phyloP scores from a whole-genome alignment of 2,797 vertebrate genomes.

The Orientallactaga sibirica region DNA sequence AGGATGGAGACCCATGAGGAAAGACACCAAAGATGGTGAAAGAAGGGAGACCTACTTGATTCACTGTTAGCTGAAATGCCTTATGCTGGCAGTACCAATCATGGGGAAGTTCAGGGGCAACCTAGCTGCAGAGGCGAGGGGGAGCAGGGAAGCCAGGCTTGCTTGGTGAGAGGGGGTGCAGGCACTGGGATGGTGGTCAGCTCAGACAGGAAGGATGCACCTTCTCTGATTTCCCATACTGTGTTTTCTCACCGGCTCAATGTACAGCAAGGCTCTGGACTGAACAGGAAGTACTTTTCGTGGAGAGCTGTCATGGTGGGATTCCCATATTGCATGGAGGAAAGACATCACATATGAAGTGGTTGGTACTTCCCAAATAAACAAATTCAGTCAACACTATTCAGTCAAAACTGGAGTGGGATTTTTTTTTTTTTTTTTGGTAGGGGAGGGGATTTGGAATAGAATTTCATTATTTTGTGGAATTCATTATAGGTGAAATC shows the following conservation, averaged over 20 bases:
- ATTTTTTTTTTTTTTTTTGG: neutral
- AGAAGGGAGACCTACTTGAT: neutral
- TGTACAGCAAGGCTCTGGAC: neutral
- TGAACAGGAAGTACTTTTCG: neutral
- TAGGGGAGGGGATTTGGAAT: neutral
- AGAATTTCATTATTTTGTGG: neutral
- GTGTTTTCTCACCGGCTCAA: neutral
- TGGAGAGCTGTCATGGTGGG: accelerated
- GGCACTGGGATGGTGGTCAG: neutral
- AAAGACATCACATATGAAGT: neutral
- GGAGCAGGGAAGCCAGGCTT: neutral
- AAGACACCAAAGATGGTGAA: neutral
- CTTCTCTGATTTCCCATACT: neutral
- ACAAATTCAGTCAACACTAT: too few relatives aligned
- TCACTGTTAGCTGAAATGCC: neutral
- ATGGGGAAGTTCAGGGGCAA: neutral
- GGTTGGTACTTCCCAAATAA: neutral
- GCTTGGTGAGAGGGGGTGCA: neutral
- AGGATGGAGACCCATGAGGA: neutral
- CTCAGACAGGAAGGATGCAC: accelerated
- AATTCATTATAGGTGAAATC: neutral
- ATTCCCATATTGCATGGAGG: accelerated
- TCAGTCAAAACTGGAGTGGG: neutral
- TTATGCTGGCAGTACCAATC: neutral
- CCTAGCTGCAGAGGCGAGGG: neutral